Conservation (phyloP, 2,888 invertebrate species). For the Agrilus cyanescens region DNA sequence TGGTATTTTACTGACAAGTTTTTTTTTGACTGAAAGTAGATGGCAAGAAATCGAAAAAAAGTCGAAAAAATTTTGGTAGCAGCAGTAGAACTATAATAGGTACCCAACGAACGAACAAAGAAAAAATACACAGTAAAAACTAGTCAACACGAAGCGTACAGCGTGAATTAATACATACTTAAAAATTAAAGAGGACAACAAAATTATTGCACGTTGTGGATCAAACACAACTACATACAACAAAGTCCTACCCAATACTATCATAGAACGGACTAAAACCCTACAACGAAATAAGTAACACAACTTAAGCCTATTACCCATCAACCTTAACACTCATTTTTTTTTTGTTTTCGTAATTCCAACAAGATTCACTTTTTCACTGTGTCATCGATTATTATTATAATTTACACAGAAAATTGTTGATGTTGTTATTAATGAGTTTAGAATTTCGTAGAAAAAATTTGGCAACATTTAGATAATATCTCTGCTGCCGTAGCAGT, state of each 20-base stretch:
- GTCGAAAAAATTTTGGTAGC: constrained; percentile 11
- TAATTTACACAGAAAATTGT: constrained; percentile 2
- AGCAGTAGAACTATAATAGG: constrained; percentile 6
- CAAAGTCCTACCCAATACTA: constrained; percentile 27
- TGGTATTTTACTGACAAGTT: constrained; percentile 32
- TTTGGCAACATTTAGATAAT: neutral
- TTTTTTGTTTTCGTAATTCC: constrained; percentile 9
- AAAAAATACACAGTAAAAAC: constrained; percentile 24
- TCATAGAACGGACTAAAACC: constrained; percentile 36
- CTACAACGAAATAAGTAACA: constrained; percentile 23
- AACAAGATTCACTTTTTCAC: constrained; percentile 8
- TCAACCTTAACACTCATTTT: constrained; percentile 21
- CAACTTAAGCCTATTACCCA: constrained; percentile 17
- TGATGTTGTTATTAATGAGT: neutral
- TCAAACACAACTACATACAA: constrained; percentile 22
- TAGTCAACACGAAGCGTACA: constrained; percentile 25
- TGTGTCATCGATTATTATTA: constrained; percentile 1
- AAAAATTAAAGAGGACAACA: constrained; percentile 12
- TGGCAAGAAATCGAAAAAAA: constrained; percentile 20
- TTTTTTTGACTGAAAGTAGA: constrained; percentile 22
- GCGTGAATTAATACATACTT: constrained; percentile 29
- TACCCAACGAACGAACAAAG: constrained; percentile 7
- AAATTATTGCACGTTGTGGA: constrained; percentile 34
- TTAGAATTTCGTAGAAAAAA: constrained; percentile 1
- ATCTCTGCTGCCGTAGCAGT: too few relatives aligned